Conservation (phyloP, 2,113 vertebrate genomes). For the Corydoras sp. region DNA sequence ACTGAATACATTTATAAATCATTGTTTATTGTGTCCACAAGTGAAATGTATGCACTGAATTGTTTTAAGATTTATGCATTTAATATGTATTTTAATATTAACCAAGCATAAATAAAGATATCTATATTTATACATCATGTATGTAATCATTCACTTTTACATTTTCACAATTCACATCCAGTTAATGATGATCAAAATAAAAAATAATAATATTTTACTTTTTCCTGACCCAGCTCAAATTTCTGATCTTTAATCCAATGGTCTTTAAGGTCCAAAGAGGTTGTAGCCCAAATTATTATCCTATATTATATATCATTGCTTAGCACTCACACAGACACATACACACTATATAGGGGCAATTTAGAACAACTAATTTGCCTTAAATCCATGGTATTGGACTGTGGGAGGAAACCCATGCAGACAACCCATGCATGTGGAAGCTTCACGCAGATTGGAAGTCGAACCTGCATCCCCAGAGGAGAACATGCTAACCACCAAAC, state of each 20-base stretch:
- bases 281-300: no score
- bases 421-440: no score
- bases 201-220: neutral
- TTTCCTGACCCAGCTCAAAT: no score
- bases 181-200: neutral
- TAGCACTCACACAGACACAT: no score
- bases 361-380: no score
- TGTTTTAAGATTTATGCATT: slow-evolving; percentile 54
- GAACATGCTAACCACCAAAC: no score
- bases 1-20: slow-evolving; percentile 42
- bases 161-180: neutral
- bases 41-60: slow-evolving; percentile 68
- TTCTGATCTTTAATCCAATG: neutral
- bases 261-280: neutral
- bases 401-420: no score
- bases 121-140: slow-evolving; percentile 71
- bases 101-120: slow-evolving; percentile 70
- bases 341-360: no score
- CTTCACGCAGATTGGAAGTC: no score
- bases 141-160: slow-evolving; percentile 30
- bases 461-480: no score
- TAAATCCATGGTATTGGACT: no score
- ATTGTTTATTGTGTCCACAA: slow-evolving; percentile 44
- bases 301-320: no score
- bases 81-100: slow-evolving; percentile 64